Evolutionary conservation across 2,888 invertebrate species (phyloP), one percentile per base, ranked within the genome.

Genomic region (Hydroisotoma schaefferi): DNA sequence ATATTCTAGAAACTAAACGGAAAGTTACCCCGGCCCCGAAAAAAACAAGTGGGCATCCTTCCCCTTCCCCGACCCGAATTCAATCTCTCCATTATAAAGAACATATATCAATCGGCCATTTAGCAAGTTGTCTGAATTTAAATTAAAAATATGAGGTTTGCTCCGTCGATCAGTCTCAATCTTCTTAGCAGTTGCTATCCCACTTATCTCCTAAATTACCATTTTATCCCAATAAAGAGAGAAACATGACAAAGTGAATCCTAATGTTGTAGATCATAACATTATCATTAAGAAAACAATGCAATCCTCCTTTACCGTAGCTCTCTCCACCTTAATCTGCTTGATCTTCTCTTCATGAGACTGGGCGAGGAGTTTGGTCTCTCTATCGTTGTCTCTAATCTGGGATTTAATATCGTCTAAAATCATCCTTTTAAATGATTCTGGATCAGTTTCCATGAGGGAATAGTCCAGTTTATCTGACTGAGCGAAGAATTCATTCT

Each of bases 61-160:
- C 20, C 75, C 77, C 59, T 76, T 76, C 37, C 74, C 73, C 60
- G 76, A 76, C 5, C 79, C 80, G 51, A 79, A 74, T 23, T 74
- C 73, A 23, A 74, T 76, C n/a, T 73, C 75, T 12, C 79, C 78
- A 4, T 73, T 67, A 15, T 77, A 75, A n/a, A 82, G 73, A 65
- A 82, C 79, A 73, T 80, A 78, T 27, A 80, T 74, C 51, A 83
- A 78, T 67, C 79, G 77, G 4, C 81, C 80, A 0, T 79, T 77
- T 55, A 83, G 74, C 73, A 78, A 77, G 1, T 81, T 79, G 73
- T 83, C 83, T 70, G 78, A 76, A 74, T 83, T 82, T 60, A 83
- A 71, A 73, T 83, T 83, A 74, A 76, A 81, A 38, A 83, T 71
- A 73, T 82, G 80, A 2, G 81, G 78, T 48, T 76, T 74, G 2